Conservation (phyloP, 2,888 invertebrate species). For the Pediacus dermestoides region DNA sequence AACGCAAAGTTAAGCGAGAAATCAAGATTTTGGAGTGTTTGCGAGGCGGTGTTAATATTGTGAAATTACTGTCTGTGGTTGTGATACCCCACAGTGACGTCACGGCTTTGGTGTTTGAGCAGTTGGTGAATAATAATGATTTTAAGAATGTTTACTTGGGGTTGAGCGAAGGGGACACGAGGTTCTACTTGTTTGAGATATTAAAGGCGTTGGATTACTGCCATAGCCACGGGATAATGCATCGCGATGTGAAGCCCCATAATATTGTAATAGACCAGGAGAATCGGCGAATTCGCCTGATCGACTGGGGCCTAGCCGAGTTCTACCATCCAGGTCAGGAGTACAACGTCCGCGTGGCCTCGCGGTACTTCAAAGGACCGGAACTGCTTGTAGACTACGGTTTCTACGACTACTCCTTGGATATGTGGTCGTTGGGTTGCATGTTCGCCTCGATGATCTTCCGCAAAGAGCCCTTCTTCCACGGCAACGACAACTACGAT, state of each 20-base stretch:
- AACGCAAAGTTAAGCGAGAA: constrained; percentile 47
- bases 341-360: constrained; percentile 47
- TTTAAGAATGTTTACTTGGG: constrained; percentile 47
- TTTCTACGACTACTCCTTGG: constrained; percentile 48
- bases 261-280: constrained; percentile 46
- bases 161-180: constrained; percentile 43
- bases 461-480: constrained; percentile 47
- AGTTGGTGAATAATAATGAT: constrained; percentile 42
- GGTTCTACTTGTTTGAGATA: constrained; percentile 50
- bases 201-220: constrained; percentile 49
- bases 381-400: constrained; percentile 47
- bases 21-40: constrained; percentile 47
- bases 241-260: constrained; percentile 48
- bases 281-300: constrained; percentile 40
- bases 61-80: constrained; percentile 40
- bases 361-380: constrained; percentile 47
- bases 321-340: constrained; percentile 48
- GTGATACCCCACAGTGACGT: constrained; percentile 32
- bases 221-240: constrained; percentile 49
- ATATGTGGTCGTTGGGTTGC: constrained; percentile 49
- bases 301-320: constrained; percentile 49
- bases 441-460: constrained; percentile 49
- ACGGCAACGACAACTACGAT: constrained; percentile 46
- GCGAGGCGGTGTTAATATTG: constrained; percentile 44
- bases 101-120: constrained; percentile 45